phyloP scores from a whole-genome alignment of 2,888 invertebrate genomes.

The Gibbula magus region DNA sequence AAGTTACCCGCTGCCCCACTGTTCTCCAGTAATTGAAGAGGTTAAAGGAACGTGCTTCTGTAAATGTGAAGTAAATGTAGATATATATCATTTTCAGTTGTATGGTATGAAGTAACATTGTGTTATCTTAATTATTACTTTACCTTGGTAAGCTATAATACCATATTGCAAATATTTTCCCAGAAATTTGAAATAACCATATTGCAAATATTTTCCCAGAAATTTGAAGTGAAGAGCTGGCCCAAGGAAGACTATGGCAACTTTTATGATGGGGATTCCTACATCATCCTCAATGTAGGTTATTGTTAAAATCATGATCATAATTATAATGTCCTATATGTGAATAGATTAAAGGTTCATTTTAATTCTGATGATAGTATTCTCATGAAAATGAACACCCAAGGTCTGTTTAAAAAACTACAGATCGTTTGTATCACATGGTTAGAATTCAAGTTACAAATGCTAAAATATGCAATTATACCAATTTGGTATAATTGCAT shows the following conservation, averaged over 20 bases:
- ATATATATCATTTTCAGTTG: not conserved
- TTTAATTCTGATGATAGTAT: not conserved
- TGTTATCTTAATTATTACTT: not conserved
- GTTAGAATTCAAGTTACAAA: not conserved
- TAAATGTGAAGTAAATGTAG: too few relatives aligned
- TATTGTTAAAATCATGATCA: not conserved
- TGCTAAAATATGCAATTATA: not conserved
- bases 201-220: conserved; percentile 31
- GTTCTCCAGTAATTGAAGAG: too few relatives aligned
- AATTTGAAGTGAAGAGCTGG: conserved; percentile 46
- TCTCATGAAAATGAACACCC: not conserved
- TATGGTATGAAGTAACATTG: not conserved
- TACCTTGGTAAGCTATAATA: too few relatives aligned
- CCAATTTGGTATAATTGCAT: not conserved
- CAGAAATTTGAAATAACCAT: too few relatives aligned
- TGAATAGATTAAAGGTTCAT: not conserved
- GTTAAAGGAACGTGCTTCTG: too few relatives aligned
- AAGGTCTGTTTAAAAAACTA: not conserved
- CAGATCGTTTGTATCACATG: not conserved
- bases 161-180: too few relatives aligned
- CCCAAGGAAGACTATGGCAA: conserved; percentile 47
- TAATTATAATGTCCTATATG: not conserved
- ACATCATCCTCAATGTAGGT: conserved; percentile 53
- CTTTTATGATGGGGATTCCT: conserved; percentile 52
- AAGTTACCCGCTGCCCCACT: too few relatives aligned